phyloP scores from a whole-genome alignment of 2,888 invertebrate genomes.

The Ichneumoninae sp. region DNA sequence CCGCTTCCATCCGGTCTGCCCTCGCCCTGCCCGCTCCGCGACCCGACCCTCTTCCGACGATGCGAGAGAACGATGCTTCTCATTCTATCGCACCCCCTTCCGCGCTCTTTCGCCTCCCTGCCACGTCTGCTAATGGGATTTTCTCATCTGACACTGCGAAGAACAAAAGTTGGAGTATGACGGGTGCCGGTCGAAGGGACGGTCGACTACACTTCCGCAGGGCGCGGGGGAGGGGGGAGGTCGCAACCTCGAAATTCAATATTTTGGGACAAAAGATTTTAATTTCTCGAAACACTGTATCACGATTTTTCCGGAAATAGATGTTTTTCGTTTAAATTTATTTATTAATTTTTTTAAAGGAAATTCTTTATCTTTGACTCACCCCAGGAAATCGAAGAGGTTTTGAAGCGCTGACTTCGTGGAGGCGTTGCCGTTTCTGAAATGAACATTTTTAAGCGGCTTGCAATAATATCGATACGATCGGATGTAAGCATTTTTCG shows the following conservation, averaged over 20 bases:
- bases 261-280: slow-evolving; percentile 56
- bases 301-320: neutral
- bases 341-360: neutral
- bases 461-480: neutral
- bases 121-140: slow-evolving; percentile 64
- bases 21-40: slow-evolving; percentile 34
- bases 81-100: slow-evolving; percentile 3
- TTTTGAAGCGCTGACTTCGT: neutral
- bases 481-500: neutral
- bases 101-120: slow-evolving; percentile 25
- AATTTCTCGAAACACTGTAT: neutral
- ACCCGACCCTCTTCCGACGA: slow-evolving; percentile 20
- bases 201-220: neutral
- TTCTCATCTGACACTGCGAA: slow-evolving; percentile 65
- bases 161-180: slow-evolving; percentile 67
- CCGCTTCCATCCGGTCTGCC: slow-evolving; percentile 54
- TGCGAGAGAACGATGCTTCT: slow-evolving; percentile 20
- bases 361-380: neutral
- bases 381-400: neutral
- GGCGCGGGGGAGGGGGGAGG: neutral
- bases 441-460: neutral
- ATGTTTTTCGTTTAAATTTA: neutral
- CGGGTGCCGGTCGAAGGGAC: slow-evolving; percentile 52
- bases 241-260: slow-evolving; percentile 46
- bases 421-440: neutral